These are phyloP conservation scores for Hypotaenidia okinawae DNA, from an alignment of 2,797 vertebrate genomes.

Conservation along the genomic window DNA sequence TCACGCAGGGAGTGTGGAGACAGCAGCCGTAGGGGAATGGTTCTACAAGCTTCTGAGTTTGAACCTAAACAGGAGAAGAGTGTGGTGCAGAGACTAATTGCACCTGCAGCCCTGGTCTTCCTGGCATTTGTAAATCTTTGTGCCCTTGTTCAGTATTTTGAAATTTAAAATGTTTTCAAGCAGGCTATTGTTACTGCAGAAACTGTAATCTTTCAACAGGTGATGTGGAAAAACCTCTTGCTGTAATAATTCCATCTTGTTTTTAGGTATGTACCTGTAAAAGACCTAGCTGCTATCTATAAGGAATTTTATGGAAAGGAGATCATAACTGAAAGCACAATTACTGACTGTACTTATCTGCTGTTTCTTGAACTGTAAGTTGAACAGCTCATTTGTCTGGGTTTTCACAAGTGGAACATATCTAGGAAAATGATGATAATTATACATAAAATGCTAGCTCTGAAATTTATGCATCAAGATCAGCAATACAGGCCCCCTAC, in stretches of 20 bases:
- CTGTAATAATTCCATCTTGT: not conserved
- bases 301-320: slow-evolving; percentile 72
- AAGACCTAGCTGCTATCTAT: slow-evolving; percentile 80
- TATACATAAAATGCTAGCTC: not conserved
- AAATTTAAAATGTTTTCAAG: not conserved
- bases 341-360: slow-evolving; percentile 77
- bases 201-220: not conserved
- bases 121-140: not conserved
- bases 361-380: slow-evolving; percentile 80
- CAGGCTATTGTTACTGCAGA: not conserved
- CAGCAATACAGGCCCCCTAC: not conserved
- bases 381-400: not conserved
- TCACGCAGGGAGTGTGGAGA: not conserved
- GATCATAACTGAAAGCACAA: slow-evolving; percentile 70
- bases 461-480: not conserved
- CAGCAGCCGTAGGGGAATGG: too few relatives aligned
- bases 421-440: not conserved
- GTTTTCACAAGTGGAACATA: not conserved
- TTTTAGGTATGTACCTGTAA: slow-evolving; percentile 80
- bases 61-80: not conserved
- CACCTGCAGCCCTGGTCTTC: not conserved
- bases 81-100: not conserved
- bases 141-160: not conserved
- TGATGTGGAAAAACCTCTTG: not conserved
- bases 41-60: not conserved